Percentiles rank a stretch among this genome's conserved stretches.
Evolutionary conservation across 2,888 invertebrate species (phyloP).

Genomic region (Drosophila acutilabella): DNA sequence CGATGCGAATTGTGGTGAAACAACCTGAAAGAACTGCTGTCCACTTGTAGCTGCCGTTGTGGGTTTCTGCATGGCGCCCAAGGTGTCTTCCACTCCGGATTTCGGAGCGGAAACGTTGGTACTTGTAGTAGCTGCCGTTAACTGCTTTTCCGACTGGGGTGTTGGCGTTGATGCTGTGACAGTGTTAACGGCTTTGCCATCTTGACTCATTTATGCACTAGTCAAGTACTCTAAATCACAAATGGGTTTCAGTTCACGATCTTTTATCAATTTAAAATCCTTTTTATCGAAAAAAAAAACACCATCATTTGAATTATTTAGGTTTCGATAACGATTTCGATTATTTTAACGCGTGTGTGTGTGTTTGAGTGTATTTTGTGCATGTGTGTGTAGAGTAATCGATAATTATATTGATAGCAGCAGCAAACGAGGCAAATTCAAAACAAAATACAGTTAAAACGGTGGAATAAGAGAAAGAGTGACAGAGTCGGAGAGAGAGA

Average conservation of each 20-base stretch:
- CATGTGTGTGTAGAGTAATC: constrained; percentile 16
- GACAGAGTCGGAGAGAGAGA: not conserved
- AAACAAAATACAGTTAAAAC: constrained; percentile 9
- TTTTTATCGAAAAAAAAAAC: not conserved
- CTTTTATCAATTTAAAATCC: too few species aligned
- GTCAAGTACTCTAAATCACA: not conserved
- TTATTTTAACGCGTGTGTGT: not conserved
- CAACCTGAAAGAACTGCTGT: constrained; percentile 77
- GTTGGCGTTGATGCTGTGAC: constrained; percentile 24
- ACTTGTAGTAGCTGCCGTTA: constrained; percentile 9
- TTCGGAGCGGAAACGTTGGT: constrained; percentile 28
- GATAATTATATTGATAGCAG: constrained; percentile 34
- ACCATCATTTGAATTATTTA: not conserved
- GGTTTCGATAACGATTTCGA: not conserved
- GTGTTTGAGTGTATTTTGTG: constrained; percentile 11
- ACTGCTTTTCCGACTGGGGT: constrained; percentile 37
- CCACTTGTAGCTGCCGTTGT: constrained; percentile 62
- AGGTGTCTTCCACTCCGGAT: constrained; percentile 46
- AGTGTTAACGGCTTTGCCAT: constrained; percentile 65
- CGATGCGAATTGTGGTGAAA: constrained; percentile 79
- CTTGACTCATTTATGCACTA: constrained; percentile 81
- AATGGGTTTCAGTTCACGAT: too few species aligned
- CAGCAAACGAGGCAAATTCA: constrained; percentile 62
- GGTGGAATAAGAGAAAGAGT: not conserved
- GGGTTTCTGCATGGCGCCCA: constrained; percentile 59